Evolutionary conservation across 35 echinoderm and acorn worm species (phyloP).

Genomic region (Chiridota heheva): DNA sequence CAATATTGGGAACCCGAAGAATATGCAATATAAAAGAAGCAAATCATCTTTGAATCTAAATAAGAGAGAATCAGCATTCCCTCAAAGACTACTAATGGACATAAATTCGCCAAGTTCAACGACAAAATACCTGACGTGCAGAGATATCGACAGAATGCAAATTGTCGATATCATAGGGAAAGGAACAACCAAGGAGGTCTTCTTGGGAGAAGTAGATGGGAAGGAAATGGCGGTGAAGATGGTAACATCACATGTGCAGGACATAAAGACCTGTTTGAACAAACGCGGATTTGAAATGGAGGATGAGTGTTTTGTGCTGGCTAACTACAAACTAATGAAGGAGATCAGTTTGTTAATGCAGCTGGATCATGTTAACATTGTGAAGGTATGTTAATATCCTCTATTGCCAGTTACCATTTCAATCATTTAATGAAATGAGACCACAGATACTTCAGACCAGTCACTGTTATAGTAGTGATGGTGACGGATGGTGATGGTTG

Average conservation of each 20-base stretch:
- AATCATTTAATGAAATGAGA: no score
- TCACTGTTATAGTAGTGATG: no score
- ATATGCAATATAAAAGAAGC: no score
- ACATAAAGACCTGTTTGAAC: constrained; percentile 65
- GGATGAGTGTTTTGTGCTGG: constrained; percentile 71
- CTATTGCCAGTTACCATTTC: no score
- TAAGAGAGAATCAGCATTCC: no score
- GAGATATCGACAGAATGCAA: constrained; percentile 24
- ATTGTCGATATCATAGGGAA: constrained; percentile 45
- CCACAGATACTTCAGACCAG: no score
- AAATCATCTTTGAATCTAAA: no score
- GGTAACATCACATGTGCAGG: constrained; percentile 75
- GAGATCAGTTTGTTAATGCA: constrained; percentile 71
- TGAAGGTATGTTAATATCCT: constrained; percentile 85
- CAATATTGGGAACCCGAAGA: no score
- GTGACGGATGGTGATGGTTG: no score
- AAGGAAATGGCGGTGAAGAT: constrained; percentile 71
- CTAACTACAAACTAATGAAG: constrained; percentile 93
- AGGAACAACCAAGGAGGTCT: constrained; percentile 87
- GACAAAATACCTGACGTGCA: constrained; percentile 13
- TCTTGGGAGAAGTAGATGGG: constrained; percentile 36
- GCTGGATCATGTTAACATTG: constrained; percentile 68
- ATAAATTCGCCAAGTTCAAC: no score
- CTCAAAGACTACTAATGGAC: no score
- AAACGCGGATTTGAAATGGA: constrained; percentile 11